Conservation (phyloP, 2,113 vertebrate species). For the Sialia sialis region DNA sequence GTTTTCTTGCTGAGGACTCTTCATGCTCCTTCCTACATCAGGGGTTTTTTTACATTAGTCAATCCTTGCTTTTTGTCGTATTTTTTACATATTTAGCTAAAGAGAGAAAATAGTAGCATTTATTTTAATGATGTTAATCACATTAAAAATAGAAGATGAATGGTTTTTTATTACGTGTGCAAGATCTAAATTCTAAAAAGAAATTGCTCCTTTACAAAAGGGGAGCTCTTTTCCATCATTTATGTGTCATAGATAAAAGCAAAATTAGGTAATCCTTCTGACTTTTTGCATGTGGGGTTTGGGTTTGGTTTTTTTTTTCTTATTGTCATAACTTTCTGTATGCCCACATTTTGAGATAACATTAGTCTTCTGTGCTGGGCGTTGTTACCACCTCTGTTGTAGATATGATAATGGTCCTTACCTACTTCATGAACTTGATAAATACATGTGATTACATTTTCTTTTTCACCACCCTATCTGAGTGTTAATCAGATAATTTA, state of each 20-base stretch:
- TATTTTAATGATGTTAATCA: neutral
- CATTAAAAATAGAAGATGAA: neutral
- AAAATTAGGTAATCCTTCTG: neutral
- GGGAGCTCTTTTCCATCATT: neutral
- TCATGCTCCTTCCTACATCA: neutral
- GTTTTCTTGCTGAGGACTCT: neutral
- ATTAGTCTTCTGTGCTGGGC: neutral
- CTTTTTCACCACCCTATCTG: neutral
- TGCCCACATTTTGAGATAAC: neutral
- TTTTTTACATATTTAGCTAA: neutral
- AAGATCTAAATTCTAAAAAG: neutral
- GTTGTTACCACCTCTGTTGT: neutral
- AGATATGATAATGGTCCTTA: neutral
- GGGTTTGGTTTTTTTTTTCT: neutral
- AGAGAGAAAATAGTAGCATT: neutral
- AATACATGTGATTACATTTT: neutral
- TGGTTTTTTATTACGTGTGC: neutral
- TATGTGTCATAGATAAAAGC: neutral
- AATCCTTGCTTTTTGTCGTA: neutral
- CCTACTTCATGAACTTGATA: neutral
- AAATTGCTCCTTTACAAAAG: neutral
- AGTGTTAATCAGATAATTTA: neutral
- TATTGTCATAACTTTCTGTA: neutral
- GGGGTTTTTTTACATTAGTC: neutral
- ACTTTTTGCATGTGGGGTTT: neutral